Base-by-base conservation (phyloP, 2,888 invertebrate species). In the Piscicola geometra region DNA sequence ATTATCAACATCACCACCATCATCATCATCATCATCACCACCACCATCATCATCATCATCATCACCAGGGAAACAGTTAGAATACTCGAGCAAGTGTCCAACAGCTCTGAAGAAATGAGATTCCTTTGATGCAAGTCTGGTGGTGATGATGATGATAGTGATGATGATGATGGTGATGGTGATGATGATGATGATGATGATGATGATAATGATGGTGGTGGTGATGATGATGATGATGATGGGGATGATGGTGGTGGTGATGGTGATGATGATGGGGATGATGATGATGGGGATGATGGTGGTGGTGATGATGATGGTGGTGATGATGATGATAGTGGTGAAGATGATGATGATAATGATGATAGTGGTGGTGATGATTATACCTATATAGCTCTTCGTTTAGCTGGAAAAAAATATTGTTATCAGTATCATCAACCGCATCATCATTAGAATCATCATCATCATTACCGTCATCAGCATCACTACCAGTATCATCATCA, bases 71-170 rank as follows among this genome's bases (percentile, higher is more conserved):
- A 56, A 25, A 25, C 60, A 56, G 60, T 56, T 56, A n/a, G 60
- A 56, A n/a, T 56, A 56, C n/a, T 56, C 60, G 12, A 56, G 60
- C 60, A 56, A n/a, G n/a, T 56, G 60, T 5, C 60, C 60, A 25
- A 56, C 60, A 5, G 60, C 60, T n/a, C n/a, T 56, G 60, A 56
- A 56, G 60, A 56, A 56, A n/a, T 56, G 60, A 25, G 60, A 56
- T n/a, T 56, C 60, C 5, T 56, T 56, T 9, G n/a, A 3, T 56
- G 60, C 60, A 9, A 56, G 60, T 56, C 60, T 56, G 21, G 21
- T 15, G n/a, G n/a, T 18, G 21, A 56, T 56, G 5, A 25, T 56
- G 21, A 56, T 56, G n/a, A 56, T 25, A 25, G 5, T 56, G n/a
- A 56, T 25, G n/a, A 25, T 56, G n/a, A 25, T 56, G n/a, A 25